Conservation (phyloP, 2,888 invertebrate species). For the Acrocyrtus sp. region DNA sequence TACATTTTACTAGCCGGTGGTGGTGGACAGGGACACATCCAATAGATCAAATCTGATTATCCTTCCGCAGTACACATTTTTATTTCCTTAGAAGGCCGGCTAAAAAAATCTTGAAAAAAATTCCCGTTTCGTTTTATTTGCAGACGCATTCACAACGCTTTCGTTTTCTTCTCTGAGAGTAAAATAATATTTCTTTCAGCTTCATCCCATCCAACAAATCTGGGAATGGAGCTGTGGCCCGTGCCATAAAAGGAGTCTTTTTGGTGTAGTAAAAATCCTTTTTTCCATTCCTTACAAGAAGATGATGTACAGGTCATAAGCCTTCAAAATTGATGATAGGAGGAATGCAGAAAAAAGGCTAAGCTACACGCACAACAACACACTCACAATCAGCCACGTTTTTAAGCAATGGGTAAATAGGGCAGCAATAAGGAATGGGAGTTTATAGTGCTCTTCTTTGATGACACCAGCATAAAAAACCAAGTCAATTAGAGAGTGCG, state of each 20-base stretch:
- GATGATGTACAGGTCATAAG: slow-evolving; percentile 47
- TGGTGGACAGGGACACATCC: too few species aligned
- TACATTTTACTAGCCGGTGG: too few species aligned
- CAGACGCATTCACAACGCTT: slow-evolving; percentile 35
- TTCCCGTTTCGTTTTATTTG: too few species aligned
- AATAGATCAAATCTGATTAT: not conserved
- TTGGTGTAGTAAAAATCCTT: slow-evolving; percentile 8
- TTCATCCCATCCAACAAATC: not conserved
- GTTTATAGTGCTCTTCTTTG: not conserved
- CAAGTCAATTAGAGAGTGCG: slow-evolving; percentile 6
- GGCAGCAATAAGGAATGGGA: slow-evolving; percentile 32
- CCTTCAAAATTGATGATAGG: slow-evolving; percentile 39
- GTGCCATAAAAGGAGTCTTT: slow-evolving; percentile 47
- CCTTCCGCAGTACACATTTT: not conserved
- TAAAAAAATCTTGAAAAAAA: too few species aligned
- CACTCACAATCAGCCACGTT: too few species aligned
- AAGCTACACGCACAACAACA: too few species aligned
- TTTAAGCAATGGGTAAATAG: slow-evolving; percentile 39
- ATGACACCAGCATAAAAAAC: slow-evolving; percentile 2
- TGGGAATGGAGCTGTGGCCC: not conserved
- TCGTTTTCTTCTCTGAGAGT: slow-evolving; percentile 58
- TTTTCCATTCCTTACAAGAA: slow-evolving; percentile 43
- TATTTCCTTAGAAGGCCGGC: not conserved
- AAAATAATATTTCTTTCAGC: slow-evolving; percentile 16
- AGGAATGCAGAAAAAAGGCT: slow-evolving; percentile 21